A percentile compares a stretch with the other conserved stretches of the same genome.
Conservation (phyloP, 35 echinoderm and acorn worm species). For the Strongylocentrotus purpuratus region DNA sequence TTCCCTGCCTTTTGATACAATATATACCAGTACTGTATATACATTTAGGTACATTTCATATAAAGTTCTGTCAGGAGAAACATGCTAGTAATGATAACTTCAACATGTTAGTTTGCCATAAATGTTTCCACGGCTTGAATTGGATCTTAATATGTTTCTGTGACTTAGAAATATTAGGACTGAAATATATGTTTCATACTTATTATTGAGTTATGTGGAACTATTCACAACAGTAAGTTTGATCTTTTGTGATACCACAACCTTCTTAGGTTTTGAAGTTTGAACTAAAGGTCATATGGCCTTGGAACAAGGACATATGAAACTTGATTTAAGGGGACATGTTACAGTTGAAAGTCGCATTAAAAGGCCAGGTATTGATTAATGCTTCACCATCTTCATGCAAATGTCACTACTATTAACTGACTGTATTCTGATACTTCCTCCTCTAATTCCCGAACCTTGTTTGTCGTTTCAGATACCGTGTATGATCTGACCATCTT, state of each 20-base stretch:
- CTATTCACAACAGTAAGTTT: no score
- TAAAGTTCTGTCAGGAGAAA: not conserved
- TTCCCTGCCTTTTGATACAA: not conserved
- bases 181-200: no score
- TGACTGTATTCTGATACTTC: not conserved
- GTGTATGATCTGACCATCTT: conserved; percentile 87
- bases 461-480: conserved; percentile 38
- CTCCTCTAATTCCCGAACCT: not conserved
- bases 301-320: no score
- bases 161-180: not conserved
- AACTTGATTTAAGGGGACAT: no score
- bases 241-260: no score
- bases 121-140: not conserved
- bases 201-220: not conserved
- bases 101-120: not conserved
- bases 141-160: not conserved
- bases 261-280: not conserved
- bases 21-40: not conserved
- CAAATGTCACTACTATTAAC: not conserved
- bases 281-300: not conserved
- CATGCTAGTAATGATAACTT: not conserved
- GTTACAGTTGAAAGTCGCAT: no score
- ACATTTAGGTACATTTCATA: not conserved
- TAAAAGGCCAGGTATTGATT: no score
- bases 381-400: not conserved